These are phyloP conservation scores for Mormyrops attenuatus DNA, from an alignment of 2,797 vertebrate species.

Conservation along the genomic window DNA sequence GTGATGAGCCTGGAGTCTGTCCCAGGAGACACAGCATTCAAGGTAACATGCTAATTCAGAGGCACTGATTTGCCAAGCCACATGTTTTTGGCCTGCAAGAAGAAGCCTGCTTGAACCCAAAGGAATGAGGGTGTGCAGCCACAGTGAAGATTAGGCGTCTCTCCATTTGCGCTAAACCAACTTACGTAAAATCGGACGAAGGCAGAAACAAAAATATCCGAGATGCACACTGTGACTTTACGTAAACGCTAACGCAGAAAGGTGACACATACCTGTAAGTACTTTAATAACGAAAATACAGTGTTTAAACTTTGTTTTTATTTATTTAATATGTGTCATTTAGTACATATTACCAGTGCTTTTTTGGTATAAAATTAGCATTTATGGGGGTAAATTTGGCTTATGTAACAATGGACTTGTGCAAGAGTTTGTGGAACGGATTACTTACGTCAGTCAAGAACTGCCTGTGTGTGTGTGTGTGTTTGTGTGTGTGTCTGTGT, in stretches of 20 bases:
- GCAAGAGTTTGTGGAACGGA: background rate
- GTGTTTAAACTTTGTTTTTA: background rate
- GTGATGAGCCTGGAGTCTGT: background rate
- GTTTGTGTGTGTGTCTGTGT: background rate
- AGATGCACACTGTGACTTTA: background rate
- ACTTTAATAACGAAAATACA: background rate
- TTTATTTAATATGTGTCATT: background rate
- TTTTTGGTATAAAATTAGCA: background rate
- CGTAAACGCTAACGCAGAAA: background rate
- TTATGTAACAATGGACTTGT: background rate
- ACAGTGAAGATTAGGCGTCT: background rate
- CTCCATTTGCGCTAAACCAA: background rate
- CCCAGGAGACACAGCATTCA: background rate
- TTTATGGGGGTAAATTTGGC: background rate
- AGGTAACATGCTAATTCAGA: background rate
- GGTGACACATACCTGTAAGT: background rate
- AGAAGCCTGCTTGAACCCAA: slow-evolving; percentile 26
- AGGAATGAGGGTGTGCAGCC: background rate
- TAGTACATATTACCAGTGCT: background rate
- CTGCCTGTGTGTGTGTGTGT: background rate
- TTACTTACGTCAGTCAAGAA: background rate
- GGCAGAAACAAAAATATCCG: background rate
- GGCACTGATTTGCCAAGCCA: background rate
- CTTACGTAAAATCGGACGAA: background rate
- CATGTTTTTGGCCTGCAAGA: background rate